Conservation (phyloP, 2,113 vertebrate genomes). For the Andinoacara biseriatus region DNA sequence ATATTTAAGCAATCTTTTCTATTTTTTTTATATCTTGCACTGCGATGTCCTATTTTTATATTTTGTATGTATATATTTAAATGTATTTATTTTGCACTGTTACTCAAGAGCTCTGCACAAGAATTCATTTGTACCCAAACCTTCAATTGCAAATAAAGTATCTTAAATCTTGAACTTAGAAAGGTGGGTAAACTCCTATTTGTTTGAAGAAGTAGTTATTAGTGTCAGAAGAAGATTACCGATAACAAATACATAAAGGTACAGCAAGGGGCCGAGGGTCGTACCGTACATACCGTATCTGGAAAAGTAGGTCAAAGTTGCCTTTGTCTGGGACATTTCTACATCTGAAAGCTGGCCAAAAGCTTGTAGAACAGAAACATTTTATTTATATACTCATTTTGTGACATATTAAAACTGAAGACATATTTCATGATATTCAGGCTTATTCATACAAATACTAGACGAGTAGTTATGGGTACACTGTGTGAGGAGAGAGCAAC, state of each 20-base stretch:
- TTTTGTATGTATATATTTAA: too few species aligned
- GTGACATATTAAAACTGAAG: too few species aligned
- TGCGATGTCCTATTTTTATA: too few species aligned
- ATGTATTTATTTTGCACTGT: too few species aligned
- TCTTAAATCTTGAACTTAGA: not conserved
- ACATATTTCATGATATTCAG: too few species aligned
- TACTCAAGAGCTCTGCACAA: too few species aligned
- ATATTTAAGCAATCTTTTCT: too few species aligned
- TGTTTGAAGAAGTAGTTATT: conserved; percentile 1
- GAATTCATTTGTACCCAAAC: too few species aligned
- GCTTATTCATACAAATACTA: not conserved
- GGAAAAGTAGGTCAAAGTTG: conserved; percentile 14
- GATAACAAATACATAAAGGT: not conserved
- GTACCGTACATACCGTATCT: not conserved
- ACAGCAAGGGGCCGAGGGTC: not conserved
- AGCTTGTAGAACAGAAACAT: not conserved
- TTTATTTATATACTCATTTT: not conserved
- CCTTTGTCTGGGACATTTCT: conserved; percentile 12
- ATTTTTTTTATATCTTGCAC: too few species aligned
- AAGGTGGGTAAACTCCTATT: conserved; percentile 18
- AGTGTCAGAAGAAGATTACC: conserved; percentile 33
- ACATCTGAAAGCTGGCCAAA: not conserved
- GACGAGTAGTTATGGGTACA: not conserved
- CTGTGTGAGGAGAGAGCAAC: not conserved
- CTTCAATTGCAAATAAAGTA: too few species aligned